Base-by-base conservation (phyloP, 2,888 invertebrate species). In the Molanna angustata region DNA sequence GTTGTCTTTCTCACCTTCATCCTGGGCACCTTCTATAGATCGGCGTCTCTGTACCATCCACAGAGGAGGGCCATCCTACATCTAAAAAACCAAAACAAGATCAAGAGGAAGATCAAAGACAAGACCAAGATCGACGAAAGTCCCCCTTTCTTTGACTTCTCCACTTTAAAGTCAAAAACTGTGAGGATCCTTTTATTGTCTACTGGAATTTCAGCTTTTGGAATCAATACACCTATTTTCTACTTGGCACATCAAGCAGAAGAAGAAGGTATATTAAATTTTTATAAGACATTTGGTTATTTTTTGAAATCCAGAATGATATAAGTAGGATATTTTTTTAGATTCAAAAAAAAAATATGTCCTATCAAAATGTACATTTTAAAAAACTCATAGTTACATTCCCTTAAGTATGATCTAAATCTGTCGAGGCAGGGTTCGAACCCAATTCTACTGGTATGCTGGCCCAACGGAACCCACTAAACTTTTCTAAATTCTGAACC, bases 41-140 rank as follows among this genome's bases (percentile, higher is more conserved):
- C 91, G 4, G 91, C 92, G 0, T 90, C 91, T 0, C 76, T 93
- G 6, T 93, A 93, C 71, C 92, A 93, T 68, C 92, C 92, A 0
- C 90, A 92, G 67, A 72, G 92, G 52, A 78, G 91, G 55, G 92
- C 91, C 54, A 92, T 93, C 63, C 78, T 93, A 35, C 92, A 93
- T 69, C 82, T 93, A 64, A 93, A 92, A 71, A 91, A 90, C 71
- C 91, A 92, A 69, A 77, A 69, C 62, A 78, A 78, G 62, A 78
- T 78, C 64, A 90, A 90, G 67, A 77, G 88, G 58, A 89, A 88
- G 70, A 85, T 88, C 76, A 88, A 89, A 68, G 88, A 88, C 66
- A 85, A 86, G 65, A 88, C 83, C 65, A 86, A 86, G 63, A 66
- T 75, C 32, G 88, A 90, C 62, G 90, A 90, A 63, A 82, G 86